phyloP scores from a whole-genome alignment of 1,140 invertebrate species.

The Condylostylus longicornis region DNA sequence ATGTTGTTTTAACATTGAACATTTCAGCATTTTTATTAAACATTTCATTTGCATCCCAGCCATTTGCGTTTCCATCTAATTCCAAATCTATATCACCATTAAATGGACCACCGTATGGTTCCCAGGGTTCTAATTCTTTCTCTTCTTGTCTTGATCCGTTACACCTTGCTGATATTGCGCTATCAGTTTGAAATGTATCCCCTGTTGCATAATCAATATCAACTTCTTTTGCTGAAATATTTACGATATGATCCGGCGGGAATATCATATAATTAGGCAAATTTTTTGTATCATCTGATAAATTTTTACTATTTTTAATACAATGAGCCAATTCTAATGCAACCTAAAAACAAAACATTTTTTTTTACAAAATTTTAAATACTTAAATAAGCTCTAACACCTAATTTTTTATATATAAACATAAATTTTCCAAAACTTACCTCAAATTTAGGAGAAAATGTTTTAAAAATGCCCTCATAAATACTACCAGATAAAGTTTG shows the following conservation, averaged over 20 bases:
- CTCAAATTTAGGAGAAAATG: slow-evolving; percentile 70
- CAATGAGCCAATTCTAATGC: slow-evolving; percentile 71
- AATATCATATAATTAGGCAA: slow-evolving; percentile 75
- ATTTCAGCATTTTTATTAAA: slow-evolving; percentile 81
- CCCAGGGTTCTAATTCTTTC: slow-evolving; percentile 80
- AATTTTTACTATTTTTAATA: slow-evolving; percentile 46
- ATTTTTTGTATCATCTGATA: slow-evolving; percentile 35
- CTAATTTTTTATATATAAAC: background rate
- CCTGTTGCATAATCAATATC: slow-evolving; percentile 77
- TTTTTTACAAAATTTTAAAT: slow-evolving; percentile 1
- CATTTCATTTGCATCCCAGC: slow-evolving; percentile 92
- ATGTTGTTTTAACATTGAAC: slow-evolving; percentile 77
- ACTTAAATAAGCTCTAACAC: background rate
- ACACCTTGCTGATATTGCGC: slow-evolving; percentile 46
- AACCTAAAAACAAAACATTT: slow-evolving; percentile 33
- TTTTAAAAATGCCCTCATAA: slow-evolving; percentile 75
- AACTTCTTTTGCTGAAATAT: slow-evolving; percentile 60
- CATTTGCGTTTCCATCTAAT: slow-evolving; percentile 60
- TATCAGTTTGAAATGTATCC: slow-evolving; percentile 74
- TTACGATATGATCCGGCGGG: slow-evolving; percentile 65
- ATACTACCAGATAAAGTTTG: slow-evolving; percentile 63
- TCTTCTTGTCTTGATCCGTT: slow-evolving; percentile 47
- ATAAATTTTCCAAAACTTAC: slow-evolving; percentile 17
- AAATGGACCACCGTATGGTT: slow-evolving; percentile 43
- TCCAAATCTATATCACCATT: slow-evolving; percentile 47